A percentile compares a stretch with the other conserved stretches of the same genome.
phyloP scores from a whole-genome alignment of 2,888 invertebrate genomes.

The Troides aeacus region DNA sequence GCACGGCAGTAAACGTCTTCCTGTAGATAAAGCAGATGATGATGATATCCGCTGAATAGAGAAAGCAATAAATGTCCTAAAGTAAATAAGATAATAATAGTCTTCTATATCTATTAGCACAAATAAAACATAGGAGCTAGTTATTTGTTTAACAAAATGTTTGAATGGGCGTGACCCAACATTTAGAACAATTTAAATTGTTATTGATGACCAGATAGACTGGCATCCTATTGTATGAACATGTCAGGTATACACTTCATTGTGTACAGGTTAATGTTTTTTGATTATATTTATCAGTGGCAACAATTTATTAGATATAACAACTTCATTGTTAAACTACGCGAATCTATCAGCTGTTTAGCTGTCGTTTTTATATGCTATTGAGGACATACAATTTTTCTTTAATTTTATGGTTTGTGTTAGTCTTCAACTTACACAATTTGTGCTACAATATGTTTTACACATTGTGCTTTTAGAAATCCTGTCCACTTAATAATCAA shows the following conservation, averaged over 20 bases:
- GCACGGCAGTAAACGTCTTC: no score
- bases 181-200: conserved; percentile 36
- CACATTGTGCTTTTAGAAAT: no score
- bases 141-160: conserved; percentile 4
- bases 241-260: conserved; percentile 42
- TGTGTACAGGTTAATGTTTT: conserved; percentile 30
- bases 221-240: conserved; percentile 45
- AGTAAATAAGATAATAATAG: no score
- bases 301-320: conserved; percentile 16
- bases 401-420: background rate
- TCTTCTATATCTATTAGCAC: background rate
- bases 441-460: no score
- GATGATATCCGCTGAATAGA: no score
- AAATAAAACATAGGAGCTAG: background rate
- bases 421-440: background rate
- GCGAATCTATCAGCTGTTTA: background rate
- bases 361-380: background rate
- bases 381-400: background rate
- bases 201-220: conserved; percentile 55
- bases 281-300: conserved; percentile 38
- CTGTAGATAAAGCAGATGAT: no score
- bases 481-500: no score
- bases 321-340: background rate
- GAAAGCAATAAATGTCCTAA: no score
- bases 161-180: conserved; percentile 45